phyloP scores from a whole-genome alignment of 2,888 invertebrate genomes.

The Agrenia bidenticulata region DNA sequence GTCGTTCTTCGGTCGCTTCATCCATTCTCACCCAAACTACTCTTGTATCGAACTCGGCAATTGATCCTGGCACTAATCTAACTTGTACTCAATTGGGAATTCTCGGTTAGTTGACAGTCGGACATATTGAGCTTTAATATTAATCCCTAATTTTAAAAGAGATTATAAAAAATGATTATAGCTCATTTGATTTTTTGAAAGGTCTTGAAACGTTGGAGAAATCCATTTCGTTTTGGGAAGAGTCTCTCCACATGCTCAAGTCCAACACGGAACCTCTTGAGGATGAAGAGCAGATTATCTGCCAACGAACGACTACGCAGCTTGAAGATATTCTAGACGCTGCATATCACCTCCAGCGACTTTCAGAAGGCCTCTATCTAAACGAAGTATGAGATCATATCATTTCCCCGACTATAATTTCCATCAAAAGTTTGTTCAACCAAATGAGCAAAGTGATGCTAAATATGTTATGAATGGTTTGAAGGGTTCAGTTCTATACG shows the following conservation, averaged over 20 bases:
- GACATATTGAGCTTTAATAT: not conserved
- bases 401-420: not conserved
- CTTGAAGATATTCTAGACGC: slow-evolving; percentile 78
- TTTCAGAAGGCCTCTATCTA: slow-evolving; percentile 81
- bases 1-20: slow-evolving; percentile 26
- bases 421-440: no score
- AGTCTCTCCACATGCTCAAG: slow-evolving; percentile 80
- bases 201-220: slow-evolving; percentile 92
- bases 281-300: slow-evolving; percentile 77
- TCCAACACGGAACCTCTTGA: slow-evolving; percentile 68
- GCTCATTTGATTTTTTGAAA: slow-evolving; percentile 55
- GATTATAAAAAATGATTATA: slow-evolving; percentile 4
- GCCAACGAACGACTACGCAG: slow-evolving; percentile 55
- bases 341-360: slow-evolving; percentile 80
- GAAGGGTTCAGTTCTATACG: slow-evolving; percentile 7
- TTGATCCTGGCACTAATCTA: slow-evolving; percentile 35
- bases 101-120: slow-evolving; percentile 29
- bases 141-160: not conserved
- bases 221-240: slow-evolving; percentile 92
- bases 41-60: slow-evolving; percentile 38
- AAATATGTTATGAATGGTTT: slow-evolving; percentile 7
- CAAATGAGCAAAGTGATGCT: no score
- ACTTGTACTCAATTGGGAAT: slow-evolving; percentile 47
- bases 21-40: slow-evolving; percentile 47
- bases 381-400: slow-evolving; percentile 62